A percentile compares a stretch with the other conserved stretches of the same genome.
Evolutionary conservation across 2,888 invertebrate genomes (phyloP).

Genomic region (Onthophagus sagittarius): DNA sequence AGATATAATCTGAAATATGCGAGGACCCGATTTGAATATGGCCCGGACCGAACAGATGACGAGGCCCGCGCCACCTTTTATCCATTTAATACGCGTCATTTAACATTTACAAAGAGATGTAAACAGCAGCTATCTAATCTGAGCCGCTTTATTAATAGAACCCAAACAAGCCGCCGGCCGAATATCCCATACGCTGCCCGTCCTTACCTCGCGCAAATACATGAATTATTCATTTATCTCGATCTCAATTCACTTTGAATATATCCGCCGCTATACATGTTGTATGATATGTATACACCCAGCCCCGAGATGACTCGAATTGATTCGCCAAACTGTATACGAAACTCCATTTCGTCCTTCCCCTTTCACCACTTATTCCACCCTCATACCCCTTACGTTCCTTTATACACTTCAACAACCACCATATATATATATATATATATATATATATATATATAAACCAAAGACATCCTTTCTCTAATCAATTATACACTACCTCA

Average conservation of each 20-base stretch:
- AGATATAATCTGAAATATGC: slow-evolving; percentile 8
- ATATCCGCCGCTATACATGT: slow-evolving; percentile 44
- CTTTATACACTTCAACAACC: neutral
- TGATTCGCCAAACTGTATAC: slow-evolving; percentile 33
- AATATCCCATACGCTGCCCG: slow-evolving; percentile 39
- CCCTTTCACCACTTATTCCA: neutral
- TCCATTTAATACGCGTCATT: slow-evolving; percentile 40
- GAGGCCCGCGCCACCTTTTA: slow-evolving; percentile 21
- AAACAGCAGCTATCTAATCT: slow-evolving; percentile 44
- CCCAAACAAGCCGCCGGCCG: slow-evolving; percentile 41
- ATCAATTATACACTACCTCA: neutral
- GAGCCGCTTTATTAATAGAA: slow-evolving; percentile 46
- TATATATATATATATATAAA: too few species aligned
- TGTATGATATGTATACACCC: slow-evolving; percentile 43
- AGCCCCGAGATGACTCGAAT: slow-evolving; percentile 35
- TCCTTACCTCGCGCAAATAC: slow-evolving; percentile 40
- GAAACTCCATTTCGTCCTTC: neutral
- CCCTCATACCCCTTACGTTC: neutral
- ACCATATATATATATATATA: neutral
- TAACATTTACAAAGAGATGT: slow-evolving; percentile 41
- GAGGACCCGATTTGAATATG: slow-evolving; percentile 1
- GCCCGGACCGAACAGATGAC: slow-evolving; percentile 11
- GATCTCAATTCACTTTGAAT: slow-evolving; percentile 46
- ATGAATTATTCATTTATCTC: slow-evolving; percentile 48
- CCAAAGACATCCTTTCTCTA: neutral